phyloP scores from a whole-genome alignment of 2,888 invertebrate genomes.

The Osmoderma eremita region DNA sequence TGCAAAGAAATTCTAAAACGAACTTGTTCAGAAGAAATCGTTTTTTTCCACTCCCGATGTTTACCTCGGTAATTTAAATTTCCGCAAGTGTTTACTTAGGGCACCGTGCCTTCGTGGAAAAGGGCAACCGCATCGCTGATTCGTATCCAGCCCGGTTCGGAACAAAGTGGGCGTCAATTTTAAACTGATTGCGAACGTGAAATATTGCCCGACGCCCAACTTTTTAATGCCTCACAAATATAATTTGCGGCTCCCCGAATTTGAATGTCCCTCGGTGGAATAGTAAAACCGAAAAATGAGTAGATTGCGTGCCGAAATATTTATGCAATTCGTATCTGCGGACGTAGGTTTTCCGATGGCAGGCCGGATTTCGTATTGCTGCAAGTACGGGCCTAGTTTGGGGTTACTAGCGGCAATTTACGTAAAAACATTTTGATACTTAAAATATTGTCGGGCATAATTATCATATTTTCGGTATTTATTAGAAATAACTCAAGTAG shows the following conservation, averaged over 20 bases:
- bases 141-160: conserved; percentile 22
- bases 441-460: no score
- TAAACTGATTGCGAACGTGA: conserved; percentile 41
- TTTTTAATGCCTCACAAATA: conserved; percentile 46
- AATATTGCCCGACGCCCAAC: conserved; percentile 38
- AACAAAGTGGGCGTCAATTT: conserved; percentile 38
- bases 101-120: conserved; percentile 13
- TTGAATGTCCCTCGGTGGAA: conserved; percentile 47
- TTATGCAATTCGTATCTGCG: conserved; percentile 41
- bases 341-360: conserved; percentile 26
- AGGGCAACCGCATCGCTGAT: conserved; percentile 34
- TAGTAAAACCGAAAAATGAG: conserved; percentile 44
- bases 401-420: no score
- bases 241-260: conserved; percentile 51
- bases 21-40: conserved; percentile 13
- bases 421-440: no score
- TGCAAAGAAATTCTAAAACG: not conserved
- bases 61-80: conserved; percentile 32
- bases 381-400: not conserved
- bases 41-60: conserved; percentile 10
- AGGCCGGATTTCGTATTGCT: conserved; percentile 14
- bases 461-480: no score
- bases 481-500: no score
- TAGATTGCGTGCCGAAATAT: conserved; percentile 49
- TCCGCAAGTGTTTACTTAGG: conserved; percentile 35